Conservation (phyloP, 2,113 vertebrate genomes). For the Himantopus leucocephalus region DNA sequence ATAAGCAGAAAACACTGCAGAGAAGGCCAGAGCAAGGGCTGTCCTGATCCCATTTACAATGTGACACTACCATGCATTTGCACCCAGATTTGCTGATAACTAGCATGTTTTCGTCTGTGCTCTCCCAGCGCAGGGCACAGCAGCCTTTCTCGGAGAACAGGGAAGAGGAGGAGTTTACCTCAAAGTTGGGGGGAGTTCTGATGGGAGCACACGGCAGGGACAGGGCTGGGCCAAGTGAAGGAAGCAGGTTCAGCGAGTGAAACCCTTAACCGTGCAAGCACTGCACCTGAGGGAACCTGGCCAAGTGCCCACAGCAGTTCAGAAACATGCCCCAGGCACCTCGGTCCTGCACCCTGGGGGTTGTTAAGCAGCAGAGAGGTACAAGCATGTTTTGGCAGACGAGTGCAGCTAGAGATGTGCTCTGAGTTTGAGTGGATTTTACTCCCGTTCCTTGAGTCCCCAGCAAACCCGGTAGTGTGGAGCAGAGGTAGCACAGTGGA, state of each 20-base stretch:
- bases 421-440: not conserved
- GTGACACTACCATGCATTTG: accelerated
- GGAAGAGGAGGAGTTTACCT: not conserved
- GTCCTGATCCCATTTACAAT: not conserved
- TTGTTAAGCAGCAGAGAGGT: not conserved
- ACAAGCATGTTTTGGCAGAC: not conserved
- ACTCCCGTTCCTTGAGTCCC: not conserved
- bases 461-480: not conserved
- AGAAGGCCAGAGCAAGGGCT: not conserved
- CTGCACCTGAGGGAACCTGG: not conserved
- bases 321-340: not conserved
- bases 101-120: accelerated
- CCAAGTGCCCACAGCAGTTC: not conserved
- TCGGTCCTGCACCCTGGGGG: accelerated
- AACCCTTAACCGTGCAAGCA: not conserved
- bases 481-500: not conserved
- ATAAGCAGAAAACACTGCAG: not conserved
- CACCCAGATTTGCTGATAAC: not conserved
- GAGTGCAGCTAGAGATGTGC: not conserved
- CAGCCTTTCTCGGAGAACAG: not conserved
- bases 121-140: not conserved
- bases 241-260: not conserved
- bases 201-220: not conserved
- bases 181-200: not conserved
- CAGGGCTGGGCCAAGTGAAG: not conserved